A percentile compares a stretch with the other conserved stretches of the same genome.
phyloP scores from a whole-genome alignment of 2,797 vertebrate genomes.

The Thunnus albacares region DNA sequence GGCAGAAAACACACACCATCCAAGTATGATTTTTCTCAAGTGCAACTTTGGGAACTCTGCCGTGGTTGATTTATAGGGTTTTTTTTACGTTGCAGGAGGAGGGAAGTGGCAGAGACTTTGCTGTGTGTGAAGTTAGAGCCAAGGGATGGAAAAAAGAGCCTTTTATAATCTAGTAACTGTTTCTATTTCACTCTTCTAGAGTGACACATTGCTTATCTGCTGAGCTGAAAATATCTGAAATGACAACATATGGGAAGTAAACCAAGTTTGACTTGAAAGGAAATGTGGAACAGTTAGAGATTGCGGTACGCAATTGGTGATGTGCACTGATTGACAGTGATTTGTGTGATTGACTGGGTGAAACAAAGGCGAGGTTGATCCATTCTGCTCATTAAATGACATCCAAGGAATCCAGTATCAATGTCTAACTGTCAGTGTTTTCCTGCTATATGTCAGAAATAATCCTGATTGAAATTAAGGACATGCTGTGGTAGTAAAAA shows the following conservation, averaged over 20 bases:
- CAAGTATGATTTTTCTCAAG: slow-evolving; percentile 25
- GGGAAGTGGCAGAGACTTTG: slow-evolving; percentile 18
- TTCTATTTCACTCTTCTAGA: slow-evolving; percentile 29
- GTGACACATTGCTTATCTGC: slow-evolving; percentile 44
- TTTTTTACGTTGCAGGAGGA: slow-evolving; percentile 21
- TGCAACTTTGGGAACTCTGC: slow-evolving; percentile 31
- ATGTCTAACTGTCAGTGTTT: slow-evolving; percentile 40
- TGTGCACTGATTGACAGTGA: slow-evolving; percentile 32
- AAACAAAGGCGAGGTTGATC: slow-evolving; percentile 52
- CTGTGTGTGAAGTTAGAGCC: slow-evolving; percentile 42
- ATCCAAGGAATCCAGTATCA: slow-evolving; percentile 53
- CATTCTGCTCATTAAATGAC: slow-evolving; percentile 43
- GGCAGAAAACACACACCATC: background rate
- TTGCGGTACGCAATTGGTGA: slow-evolving; percentile 25
- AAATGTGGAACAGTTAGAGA: slow-evolving; percentile 12
- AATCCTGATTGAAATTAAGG: slow-evolving; percentile 57
- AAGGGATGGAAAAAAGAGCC: slow-evolving; percentile 22
- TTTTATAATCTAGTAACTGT: slow-evolving; percentile 44
- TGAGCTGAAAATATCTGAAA: slow-evolving; percentile 28
- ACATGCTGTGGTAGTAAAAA: slow-evolving; percentile 35
- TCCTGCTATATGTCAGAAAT: slow-evolving; percentile 47
- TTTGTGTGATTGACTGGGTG: slow-evolving; percentile 44
- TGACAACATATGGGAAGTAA: slow-evolving; percentile 30
- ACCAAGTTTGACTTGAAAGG: slow-evolving; percentile 24
- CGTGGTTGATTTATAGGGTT: slow-evolving; percentile 46